phyloP scores from a whole-genome alignment of 2,888 invertebrate genomes.

The Notodonta dromedarius region DNA sequence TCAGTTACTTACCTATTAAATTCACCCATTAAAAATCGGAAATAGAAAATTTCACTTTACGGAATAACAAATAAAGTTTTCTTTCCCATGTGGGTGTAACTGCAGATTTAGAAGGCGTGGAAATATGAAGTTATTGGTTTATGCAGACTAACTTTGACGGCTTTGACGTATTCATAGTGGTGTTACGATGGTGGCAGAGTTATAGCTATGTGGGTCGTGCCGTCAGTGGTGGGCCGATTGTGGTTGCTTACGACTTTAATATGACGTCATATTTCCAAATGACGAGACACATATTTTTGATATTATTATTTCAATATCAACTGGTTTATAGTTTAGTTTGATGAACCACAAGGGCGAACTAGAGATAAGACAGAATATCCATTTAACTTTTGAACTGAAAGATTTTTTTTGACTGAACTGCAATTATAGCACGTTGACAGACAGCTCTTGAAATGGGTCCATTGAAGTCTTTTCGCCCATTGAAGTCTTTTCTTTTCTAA shows the following conservation, averaged over 20 bases:
- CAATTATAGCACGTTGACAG: no score
- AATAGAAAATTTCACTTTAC: conserved; percentile 12
- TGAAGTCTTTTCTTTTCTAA: no score
- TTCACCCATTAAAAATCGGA: conserved; percentile 10
- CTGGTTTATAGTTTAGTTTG: not conserved
- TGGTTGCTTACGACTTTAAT: conserved; percentile 26
- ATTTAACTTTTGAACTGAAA: no score
- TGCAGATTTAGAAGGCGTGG: conserved; percentile 14
- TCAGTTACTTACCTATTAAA: conserved; percentile 5
- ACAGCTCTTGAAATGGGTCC: no score
- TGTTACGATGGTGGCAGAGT: conserved; percentile 41
- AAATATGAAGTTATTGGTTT: conserved; percentile 28
- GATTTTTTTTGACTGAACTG: no score
- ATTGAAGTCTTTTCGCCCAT: no score
- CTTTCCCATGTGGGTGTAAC: conserved; percentile 14
- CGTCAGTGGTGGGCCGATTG: conserved; percentile 35
- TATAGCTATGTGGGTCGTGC: conserved; percentile 40
- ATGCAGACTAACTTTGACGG: conserved; percentile 39
- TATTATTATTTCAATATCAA: conserved; percentile 13
- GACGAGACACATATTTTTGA: no score
- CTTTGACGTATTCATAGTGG: conserved; percentile 41
- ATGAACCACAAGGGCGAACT: no score
- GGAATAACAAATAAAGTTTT: conserved; percentile 11
- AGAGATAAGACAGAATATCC: no score
- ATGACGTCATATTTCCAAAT: conserved; percentile 36